These are phyloP conservation scores for Percopsis omiscomaycus DNA, from an alignment of 2,797 vertebrate species.

Conservation along the genomic window DNA sequence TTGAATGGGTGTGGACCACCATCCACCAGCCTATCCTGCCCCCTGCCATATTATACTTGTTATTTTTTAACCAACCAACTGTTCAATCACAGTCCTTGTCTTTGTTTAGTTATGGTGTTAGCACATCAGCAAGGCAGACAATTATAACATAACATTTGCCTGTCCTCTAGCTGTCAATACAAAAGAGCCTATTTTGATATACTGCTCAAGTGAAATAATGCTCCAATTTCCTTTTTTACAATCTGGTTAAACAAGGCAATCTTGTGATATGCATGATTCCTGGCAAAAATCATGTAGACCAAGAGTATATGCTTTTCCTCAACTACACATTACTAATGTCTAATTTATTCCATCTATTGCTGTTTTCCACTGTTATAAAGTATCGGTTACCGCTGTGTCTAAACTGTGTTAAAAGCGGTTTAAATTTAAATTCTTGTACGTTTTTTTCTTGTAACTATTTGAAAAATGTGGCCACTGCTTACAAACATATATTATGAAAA, in stretches of 20 bases:
- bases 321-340: too few relatives aligned
- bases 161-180: not conserved
- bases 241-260: not conserved
- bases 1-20: not conserved
- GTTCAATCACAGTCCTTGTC: too few relatives aligned
- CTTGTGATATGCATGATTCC: not conserved
- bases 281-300: not conserved
- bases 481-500: conserved; percentile 26
- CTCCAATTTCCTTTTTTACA: too few relatives aligned
- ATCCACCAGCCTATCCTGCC: not conserved
- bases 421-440: conserved; percentile 8
- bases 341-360: not conserved
- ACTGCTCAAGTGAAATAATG: too few relatives aligned
- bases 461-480: conserved; percentile 16
- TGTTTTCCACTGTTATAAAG: not conserved
- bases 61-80: too few relatives aligned
- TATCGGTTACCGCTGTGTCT: not conserved
- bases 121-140: not conserved
- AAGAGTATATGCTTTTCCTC: too few relatives aligned
- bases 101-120: too few relatives aligned
- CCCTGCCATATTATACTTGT: too few relatives aligned
- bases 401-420: not conserved
- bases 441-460: conserved; percentile 4
- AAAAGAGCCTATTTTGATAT: too few relatives aligned
- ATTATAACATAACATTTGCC: not conserved